Evolutionary conservation across 2,797 vertebrate genomes (phyloP), one percentile per base, ranked within the genome.

Genomic region (Paedocypris micromegethes): DNA sequence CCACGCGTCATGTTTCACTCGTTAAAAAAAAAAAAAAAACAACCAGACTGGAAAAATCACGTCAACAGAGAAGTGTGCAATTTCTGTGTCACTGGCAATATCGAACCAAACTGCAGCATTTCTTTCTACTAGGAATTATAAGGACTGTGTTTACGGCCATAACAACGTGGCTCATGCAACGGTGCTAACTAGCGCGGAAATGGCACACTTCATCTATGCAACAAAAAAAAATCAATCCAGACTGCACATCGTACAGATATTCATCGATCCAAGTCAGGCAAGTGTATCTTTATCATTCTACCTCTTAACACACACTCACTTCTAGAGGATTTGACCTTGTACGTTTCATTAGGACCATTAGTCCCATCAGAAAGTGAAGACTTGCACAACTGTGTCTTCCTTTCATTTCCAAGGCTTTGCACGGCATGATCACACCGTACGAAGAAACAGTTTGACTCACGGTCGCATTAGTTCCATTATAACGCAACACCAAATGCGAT

Each of bases 221-320:
- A 70, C 69, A 58, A 77, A 59, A 77, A 79, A 58, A 57, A 69
- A 72, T 69, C 79, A 58, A 57, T 66, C 74, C 74, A 75, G 56
- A 79, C 77, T 72, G 72, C 83, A 51, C 51, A 69, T 41, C 43
- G 63, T 75, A 69, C 45, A 70, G 54, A 72, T 52, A 64, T 78
- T 67, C 68, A 76, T 70, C 58, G 64, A 51, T 73, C 23, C 23
- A 79, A 80, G 78, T 70, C 78, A 76, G 72, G 66, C 41, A 52
- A 63, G 63, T 65, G 70, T 79, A 49, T 74, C 56, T 61, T 72
- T 72, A 75, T 80, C 74, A 51, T 68, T 84, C 87, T 89, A 87
- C 88, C 88, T 88, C 85, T 83, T 78, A 78, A 78, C 68, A 82
- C 75, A 80, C 80, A 53, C 79, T 77, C 77, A 79, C 83, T 80